These are phyloP conservation scores for Palythoa heliodiscus DNA, from an alignment of 92 coral and sea anemone species.

Conservation along the genomic window DNA sequence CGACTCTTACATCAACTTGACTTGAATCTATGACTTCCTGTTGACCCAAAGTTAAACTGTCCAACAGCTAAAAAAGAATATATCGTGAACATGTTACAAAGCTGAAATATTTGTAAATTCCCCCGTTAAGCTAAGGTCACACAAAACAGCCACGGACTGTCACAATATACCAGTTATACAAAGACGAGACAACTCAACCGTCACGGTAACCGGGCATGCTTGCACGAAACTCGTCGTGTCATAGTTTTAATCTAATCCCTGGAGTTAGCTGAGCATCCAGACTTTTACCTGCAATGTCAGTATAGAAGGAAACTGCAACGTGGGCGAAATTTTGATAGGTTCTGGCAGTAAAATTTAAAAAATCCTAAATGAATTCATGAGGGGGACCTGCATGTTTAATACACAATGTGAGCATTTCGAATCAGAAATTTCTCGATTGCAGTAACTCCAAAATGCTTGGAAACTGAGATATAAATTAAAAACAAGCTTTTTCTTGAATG, in stretches of 20 bases:
- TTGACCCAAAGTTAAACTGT: conserved; percentile 90
- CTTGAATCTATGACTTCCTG: conserved; percentile 79
- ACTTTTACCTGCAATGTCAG: conserved; percentile 3
- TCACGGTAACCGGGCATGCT: conserved; percentile 31
- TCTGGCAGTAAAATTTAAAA: conserved; percentile 24
- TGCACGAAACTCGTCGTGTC: conserved; percentile 24
- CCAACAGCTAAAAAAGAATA: conserved; percentile 72
- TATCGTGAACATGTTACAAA: conserved; percentile 23
- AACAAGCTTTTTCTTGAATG: not conserved
- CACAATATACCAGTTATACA: not conserved
- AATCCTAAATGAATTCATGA: conserved; percentile 20
- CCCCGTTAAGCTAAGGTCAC: conserved; percentile 40
- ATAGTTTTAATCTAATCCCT: conserved; percentile 17
- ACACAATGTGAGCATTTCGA: conserved; percentile 19
- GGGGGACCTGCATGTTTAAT: conserved; percentile 22
- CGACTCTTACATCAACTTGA: conserved; percentile 87
- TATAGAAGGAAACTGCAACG: conserved; percentile 4
- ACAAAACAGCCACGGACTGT: not conserved
- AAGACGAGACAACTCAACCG: not conserved
- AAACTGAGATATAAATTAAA: not conserved
- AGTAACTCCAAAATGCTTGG: not conserved
- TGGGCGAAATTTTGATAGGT: conserved; percentile 29
- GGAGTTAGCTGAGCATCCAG: not conserved
- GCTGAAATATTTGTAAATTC: conserved; percentile 4
- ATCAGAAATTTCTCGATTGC: conserved; percentile 1